A percentile compares a stretch with the other conserved stretches of the same genome.
Evolutionary conservation across 2,888 invertebrate species (phyloP).

Genomic region (Tetragonisca angustula): DNA sequence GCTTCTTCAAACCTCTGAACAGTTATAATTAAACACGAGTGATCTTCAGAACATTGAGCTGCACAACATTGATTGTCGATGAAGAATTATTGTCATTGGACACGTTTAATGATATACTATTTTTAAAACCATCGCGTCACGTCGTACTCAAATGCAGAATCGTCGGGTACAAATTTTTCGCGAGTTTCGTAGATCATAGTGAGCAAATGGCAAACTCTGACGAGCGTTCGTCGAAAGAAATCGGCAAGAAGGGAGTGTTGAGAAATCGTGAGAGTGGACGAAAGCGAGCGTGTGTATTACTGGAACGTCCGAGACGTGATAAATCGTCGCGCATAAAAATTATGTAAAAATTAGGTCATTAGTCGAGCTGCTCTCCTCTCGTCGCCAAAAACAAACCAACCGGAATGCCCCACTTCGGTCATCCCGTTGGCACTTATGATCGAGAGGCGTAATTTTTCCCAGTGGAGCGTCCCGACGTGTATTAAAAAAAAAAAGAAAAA

Average conservation of each 20-base stretch:
- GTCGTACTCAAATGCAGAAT: background rate
- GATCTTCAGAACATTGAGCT: background rate
- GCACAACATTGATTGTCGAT: background rate
- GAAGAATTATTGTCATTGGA: background rate
- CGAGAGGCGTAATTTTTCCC: slow-evolving; percentile 14
- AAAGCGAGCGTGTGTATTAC: background rate
- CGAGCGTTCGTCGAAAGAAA: background rate
- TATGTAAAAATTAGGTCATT: slow-evolving; percentile 34
- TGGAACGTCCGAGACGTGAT: slow-evolving; percentile 16
- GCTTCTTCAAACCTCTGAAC: background rate
- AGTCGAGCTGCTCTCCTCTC: slow-evolving; percentile 9
- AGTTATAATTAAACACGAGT: background rate
- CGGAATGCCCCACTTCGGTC: slow-evolving; percentile 9
- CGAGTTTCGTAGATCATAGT: background rate
- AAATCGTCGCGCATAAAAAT: slow-evolving; percentile 32
- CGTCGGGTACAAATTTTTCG: too few species aligned
- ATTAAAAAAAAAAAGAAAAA: slow-evolving; percentile 22
- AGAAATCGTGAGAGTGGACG: slow-evolving; percentile 2
- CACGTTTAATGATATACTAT: background rate
- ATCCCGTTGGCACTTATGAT: slow-evolving; percentile 37
- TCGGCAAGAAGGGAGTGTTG: background rate
- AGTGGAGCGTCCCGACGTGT: background rate
- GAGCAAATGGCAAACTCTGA: background rate
- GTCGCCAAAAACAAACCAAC: slow-evolving; percentile 26
- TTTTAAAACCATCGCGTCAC: background rate